Base-by-base conservation (phyloP, 2,797 vertebrate species). In the Chromis chromis region DNA sequence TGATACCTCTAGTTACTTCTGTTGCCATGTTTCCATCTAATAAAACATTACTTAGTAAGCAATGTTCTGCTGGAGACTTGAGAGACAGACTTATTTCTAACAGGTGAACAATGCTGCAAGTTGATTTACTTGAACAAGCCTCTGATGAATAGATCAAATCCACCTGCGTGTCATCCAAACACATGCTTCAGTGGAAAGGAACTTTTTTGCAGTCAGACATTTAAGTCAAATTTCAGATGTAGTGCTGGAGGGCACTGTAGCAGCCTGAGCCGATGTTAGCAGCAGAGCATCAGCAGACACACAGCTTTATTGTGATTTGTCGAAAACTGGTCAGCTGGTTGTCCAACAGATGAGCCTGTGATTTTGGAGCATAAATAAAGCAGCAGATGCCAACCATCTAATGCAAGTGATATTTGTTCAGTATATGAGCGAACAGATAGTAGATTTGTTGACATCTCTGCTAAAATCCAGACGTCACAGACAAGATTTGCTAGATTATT, bases 401-500 rank as follows among this genome's bases (percentile, higher is more conserved):
- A 46, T 44, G 28, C 5, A 65, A 58, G 17, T 16, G 0, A 11
- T 36, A 3, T 49, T 59, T 16, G 57, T 65, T 73, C 36, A 76
- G 12, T 42, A 25, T 54, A 59, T 58, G 6, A 52, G 39, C n/a
- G 3, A 65, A 24, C 7, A 16, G 11, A 67, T 22, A 24, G n/a
- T 6, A 44, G 39, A 56, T 55, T 52, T 75, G 52, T 46, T 56
- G 61, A 61, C 25, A 53, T 27, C 24, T 59, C 6, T 27, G 6
- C 36, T 50, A 28, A 79, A 73, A 36, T 39, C 21, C 36, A 58
- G 40, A 40, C 31, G 13, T 31, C 40, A 46, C 14, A 42, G 48
- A 61, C 36, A 73, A 39, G 31, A 33, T 70, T 75, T 77, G 6
- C 53, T 14, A 2, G 17, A 74, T 70, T 61, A 74, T 60, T 67